phyloP scores from a whole-genome alignment of 2,113 vertebrate species.

The Rhipidura dahli region DNA sequence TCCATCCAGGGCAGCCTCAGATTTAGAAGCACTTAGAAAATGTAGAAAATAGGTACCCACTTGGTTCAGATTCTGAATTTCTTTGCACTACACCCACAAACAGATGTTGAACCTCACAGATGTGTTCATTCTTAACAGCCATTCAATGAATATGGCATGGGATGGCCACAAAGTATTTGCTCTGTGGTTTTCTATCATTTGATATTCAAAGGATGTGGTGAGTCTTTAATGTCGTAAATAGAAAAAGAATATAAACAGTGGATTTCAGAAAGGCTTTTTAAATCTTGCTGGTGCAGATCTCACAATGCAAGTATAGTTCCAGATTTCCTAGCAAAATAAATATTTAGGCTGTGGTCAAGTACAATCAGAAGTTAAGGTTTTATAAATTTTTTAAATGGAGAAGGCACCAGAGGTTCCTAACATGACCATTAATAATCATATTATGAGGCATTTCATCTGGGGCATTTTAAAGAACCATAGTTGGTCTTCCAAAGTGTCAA shows the following conservation, averaged over 20 bases:
- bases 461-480: constrained; percentile 30
- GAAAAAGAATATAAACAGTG: background rate
- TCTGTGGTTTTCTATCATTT: background rate
- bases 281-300: background rate
- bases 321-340: background rate
- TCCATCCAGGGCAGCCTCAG: background rate
- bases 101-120: background rate
- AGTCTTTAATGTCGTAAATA: background rate
- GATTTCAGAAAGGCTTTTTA: background rate
- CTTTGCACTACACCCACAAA: background rate
- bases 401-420: background rate
- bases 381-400: background rate
- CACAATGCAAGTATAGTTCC: background rate
- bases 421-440: background rate
- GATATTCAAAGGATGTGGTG: background rate
- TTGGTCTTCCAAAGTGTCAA: constrained; percentile 46
- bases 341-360: background rate
- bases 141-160: background rate
- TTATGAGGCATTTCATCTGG: background rate
- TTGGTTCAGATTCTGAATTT: background rate
- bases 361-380: background rate
- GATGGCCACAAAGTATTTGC: background rate
- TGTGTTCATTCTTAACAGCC: background rate
- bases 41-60: background rate
- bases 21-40: background rate